These are phyloP conservation scores for Phalloptychus januarius DNA, from an alignment of 2,797 vertebrate genomes.

Conservation along the genomic window DNA sequence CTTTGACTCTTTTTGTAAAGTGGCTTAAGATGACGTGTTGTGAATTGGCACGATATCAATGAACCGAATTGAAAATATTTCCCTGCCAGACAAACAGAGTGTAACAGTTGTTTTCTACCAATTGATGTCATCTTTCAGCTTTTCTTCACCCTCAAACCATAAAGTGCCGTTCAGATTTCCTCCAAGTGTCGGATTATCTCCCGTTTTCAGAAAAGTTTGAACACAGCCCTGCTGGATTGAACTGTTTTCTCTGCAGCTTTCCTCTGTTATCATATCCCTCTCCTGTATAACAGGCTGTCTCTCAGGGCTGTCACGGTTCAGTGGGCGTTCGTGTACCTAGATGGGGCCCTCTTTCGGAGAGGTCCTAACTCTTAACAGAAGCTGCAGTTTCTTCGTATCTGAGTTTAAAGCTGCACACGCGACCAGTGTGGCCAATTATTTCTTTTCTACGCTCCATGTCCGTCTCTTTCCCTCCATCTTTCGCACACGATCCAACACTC, in stretches of 20 bases:
- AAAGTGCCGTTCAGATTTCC: constrained; percentile 5
- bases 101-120: not conserved
- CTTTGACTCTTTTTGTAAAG: too few relatives aligned
- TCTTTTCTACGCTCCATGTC: constrained; percentile 24
- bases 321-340: constrained; percentile 41
- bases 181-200: not conserved
- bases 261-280: constrained; percentile 19
- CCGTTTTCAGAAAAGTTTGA: constrained; percentile 19
- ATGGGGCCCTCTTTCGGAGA: constrained; percentile 40
- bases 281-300: constrained; percentile 21
- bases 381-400: constrained; percentile 18
- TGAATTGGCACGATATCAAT: not conserved
- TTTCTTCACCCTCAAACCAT: constrained; percentile 16
- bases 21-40: too few relatives aligned
- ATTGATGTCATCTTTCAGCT: constrained; percentile 4
- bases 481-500: constrained; percentile 29
- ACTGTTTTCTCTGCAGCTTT: constrained; percentile 12
- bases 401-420: constrained; percentile 15
- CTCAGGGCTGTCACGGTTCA: constrained; percentile 50
- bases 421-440: constrained; percentile 60
- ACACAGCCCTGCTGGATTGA: constrained; percentile 9
- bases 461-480: not conserved
- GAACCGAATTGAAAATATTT: not conserved
- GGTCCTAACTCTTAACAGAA: constrained; percentile 45
- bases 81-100: not conserved